Percentiles rank a stretch among this genome's conserved stretches.
Conservation (phyloP, 2,888 invertebrate genomes). For the Brassicogethes aeneus region DNA sequence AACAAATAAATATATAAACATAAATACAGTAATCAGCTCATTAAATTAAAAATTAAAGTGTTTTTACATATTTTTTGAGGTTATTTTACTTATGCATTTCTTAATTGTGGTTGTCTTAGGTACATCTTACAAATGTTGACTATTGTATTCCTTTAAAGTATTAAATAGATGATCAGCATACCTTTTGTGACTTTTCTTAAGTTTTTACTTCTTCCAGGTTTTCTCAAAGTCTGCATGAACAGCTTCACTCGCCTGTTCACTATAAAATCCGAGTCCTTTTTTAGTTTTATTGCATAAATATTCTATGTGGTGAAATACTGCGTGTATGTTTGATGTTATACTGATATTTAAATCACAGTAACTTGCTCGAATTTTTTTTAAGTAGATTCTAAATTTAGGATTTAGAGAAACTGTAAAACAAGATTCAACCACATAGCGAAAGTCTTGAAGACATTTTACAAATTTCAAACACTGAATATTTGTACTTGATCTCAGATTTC, state of each 20-base stretch:
- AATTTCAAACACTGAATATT: too few relatives aligned
- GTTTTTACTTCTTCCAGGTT: conserved; percentile 3
- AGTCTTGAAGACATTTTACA: too few relatives aligned
- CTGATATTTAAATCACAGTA: conserved; percentile 1
- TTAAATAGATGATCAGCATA: neutral
- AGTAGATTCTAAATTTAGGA: neutral
- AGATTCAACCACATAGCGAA: conserved; percentile 2
- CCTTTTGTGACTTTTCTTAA: neutral
- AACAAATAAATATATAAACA: too few relatives aligned
- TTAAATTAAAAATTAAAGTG: too few relatives aligned
- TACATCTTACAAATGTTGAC: neutral
- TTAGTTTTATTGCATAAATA: conserved; percentile 1
- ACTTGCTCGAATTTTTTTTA: neutral
- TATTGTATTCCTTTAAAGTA: neutral
- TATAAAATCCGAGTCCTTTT: too few relatives aligned
- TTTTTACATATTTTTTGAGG: too few relatives aligned
- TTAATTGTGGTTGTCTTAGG: too few relatives aligned
- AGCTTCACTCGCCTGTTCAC: too few relatives aligned
- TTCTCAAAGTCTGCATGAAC: conserved; percentile 1
- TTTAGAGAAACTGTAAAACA: conserved; percentile 3
- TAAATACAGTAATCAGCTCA: too few relatives aligned
- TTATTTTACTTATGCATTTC: too few relatives aligned
- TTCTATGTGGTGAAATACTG: conserved; percentile 4
- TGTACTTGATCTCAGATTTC: neutral
- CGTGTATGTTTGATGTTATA: conserved; percentile 4